phyloP scores from a whole-genome alignment of 2,888 invertebrate species.

The Cheilosia variabilis region DNA sequence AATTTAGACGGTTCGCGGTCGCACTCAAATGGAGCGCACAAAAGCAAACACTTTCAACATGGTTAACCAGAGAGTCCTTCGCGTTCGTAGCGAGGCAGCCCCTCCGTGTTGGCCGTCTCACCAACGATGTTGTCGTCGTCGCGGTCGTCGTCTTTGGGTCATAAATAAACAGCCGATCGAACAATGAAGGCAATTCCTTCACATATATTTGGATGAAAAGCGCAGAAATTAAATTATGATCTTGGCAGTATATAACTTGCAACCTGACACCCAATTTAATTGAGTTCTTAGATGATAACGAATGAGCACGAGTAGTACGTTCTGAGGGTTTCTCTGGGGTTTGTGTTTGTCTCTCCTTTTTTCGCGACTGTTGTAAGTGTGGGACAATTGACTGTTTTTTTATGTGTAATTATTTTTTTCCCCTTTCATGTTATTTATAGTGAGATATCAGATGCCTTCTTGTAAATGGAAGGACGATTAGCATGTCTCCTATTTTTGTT shows the following conservation, averaged over 20 bases:
- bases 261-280: constrained; percentile 77
- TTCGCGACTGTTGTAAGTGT: constrained; percentile 27
- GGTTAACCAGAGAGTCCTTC: constrained; percentile 69
- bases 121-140: constrained; percentile 35
- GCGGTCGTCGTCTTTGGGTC: constrained; percentile 61
- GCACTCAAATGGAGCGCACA: constrained; percentile 69
- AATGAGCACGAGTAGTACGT: constrained; percentile 68
- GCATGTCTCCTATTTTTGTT: background rate
- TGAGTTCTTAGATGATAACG: constrained; percentile 77
- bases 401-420: background rate
- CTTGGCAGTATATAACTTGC: constrained; percentile 75
- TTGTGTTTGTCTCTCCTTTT: constrained; percentile 16
- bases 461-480: background rate
- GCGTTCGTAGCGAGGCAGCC: constrained; percentile 5
- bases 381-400: constrained; percentile 45
- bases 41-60: constrained; percentile 75
- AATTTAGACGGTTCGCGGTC: constrained; percentile 68
- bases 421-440: background rate
- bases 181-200: constrained; percentile 74
- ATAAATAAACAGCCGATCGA: constrained; percentile 75
- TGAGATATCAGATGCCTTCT: constrained; percentile 3
- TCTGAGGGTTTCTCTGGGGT: constrained; percentile 17
- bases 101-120: background rate
- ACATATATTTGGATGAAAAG: constrained; percentile 74
- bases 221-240: constrained; percentile 75